Base-by-base conservation (phyloP, 2,888 invertebrate species). In the Yponomeuta malinellus region DNA sequence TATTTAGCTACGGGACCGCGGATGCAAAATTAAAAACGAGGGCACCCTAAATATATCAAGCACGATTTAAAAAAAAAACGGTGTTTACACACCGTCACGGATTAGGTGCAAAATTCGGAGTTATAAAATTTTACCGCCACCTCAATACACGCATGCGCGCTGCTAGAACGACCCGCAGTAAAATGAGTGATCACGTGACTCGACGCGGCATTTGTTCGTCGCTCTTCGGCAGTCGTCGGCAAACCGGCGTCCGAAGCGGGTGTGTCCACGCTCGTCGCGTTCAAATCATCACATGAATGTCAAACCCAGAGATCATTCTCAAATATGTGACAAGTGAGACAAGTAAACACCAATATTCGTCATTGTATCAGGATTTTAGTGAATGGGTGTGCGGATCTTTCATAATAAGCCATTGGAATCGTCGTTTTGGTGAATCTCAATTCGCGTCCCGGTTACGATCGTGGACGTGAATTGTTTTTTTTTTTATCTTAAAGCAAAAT, bases 181-280 rank as follows among this genome's bases (percentile, higher is more conserved):
- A 92, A 93, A 93, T 89, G 92, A 89, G 88, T 83, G 88, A 89
- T 93, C 93, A 93, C 93, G 93, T 93, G 93, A 93, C 91, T 86
- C 78, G 87, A 86, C 90, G 90, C 92, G 92, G 89, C 92, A 93
- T 86, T 92, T 89, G 84, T 84, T 92, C 93, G 91, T 84, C 84
- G 84, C 81, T 82, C 83, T 82, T 90, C 91, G 92, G 88, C 85
- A 91, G 90, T 91, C 76, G 78, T 89, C 90, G 91, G 88, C 83
- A 83, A 82, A 78, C 78, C 83, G 77, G 82, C 86, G 82, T 72
- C 71, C 75, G 68, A 79, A 74, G 71, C 82, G 83, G 86, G 79
- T 72, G 86, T 85, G 80, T 81, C 81, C 74, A 76, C 76, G 81
- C 81, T 79, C 76, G 82, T 79, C 76, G 75, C 71, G 77, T 78